phyloP scores from a whole-genome alignment of 2,797 vertebrate genomes.

The Masticophis lateralis region DNA sequence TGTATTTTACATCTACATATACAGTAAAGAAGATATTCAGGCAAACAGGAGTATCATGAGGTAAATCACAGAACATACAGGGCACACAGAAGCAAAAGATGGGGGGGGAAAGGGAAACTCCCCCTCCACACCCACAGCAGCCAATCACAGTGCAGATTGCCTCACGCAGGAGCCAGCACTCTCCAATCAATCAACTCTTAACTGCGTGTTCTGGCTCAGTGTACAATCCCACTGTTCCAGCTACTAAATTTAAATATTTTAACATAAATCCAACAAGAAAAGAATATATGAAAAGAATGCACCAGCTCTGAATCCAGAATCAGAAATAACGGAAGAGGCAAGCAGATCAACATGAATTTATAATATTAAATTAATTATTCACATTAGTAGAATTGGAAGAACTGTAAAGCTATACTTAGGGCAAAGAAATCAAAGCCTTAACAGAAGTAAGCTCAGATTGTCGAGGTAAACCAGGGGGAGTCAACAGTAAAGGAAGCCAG shows the following conservation, averaged over 20 bases:
- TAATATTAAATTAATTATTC: not conserved
- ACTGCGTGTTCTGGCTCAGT: not conserved
- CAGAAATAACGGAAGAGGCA: not conserved
- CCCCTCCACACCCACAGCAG: not conserved
- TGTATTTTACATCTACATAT: too few species aligned
- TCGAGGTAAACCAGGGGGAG: not conserved
- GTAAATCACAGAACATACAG: not conserved
- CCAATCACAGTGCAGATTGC: not conserved
- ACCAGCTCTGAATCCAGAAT: not conserved
- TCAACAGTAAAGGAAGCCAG: not conserved
- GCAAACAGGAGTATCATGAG: too few species aligned
- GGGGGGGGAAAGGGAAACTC: not conserved
- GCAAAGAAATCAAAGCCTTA: not conserved
- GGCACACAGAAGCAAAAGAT: not conserved
- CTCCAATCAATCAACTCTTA: not conserved
- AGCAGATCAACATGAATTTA: not conserved
- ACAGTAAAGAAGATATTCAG: too few species aligned
- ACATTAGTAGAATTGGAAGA: not conserved
- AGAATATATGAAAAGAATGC: not conserved
- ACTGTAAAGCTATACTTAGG: not conserved
- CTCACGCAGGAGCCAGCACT: not conserved
- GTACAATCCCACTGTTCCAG: not conserved
- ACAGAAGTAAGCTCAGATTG: not conserved
- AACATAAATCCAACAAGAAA: not conserved
- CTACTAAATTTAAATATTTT: not conserved